Conservation (phyloP, 2,113 vertebrate species). For the Hystrix cristata region DNA sequence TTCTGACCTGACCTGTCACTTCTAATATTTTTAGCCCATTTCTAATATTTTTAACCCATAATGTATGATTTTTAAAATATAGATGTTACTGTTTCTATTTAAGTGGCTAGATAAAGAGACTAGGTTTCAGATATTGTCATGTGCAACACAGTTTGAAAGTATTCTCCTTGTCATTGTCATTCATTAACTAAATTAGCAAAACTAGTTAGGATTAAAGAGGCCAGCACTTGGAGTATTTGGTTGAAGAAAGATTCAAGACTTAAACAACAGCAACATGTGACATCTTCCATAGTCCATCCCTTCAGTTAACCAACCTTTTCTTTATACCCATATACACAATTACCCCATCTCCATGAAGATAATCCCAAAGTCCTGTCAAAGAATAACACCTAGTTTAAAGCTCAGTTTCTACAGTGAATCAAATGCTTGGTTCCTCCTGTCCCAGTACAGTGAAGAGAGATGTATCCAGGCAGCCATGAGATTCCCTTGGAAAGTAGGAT, state of each 20-base stretch:
- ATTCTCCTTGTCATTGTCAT: not conserved
- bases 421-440: not conserved
- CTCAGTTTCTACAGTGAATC: not conserved
- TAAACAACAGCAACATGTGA: not conserved
- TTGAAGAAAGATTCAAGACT: not conserved
- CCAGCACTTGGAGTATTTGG: not conserved
- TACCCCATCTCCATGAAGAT: not conserved
- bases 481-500: not conserved
- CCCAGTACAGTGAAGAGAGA: not conserved
- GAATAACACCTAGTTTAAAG: not conserved
- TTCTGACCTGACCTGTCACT: not conserved
- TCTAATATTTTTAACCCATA: not conserved
- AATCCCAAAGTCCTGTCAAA: not conserved
- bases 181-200: conserved; percentile 6
- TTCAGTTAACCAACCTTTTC: not conserved
- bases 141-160: not conserved
- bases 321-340: too few species aligned
- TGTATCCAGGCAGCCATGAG: not conserved
- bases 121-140: not conserved
- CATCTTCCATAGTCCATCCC: not conserved
- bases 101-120: not conserved
- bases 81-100: not conserved
- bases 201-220: not conserved
- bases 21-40: conserved; percentile 12
- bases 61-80: not conserved